Conservation (phyloP, 2,888 invertebrate species). For the Aleiodes leptofemur region DNA sequence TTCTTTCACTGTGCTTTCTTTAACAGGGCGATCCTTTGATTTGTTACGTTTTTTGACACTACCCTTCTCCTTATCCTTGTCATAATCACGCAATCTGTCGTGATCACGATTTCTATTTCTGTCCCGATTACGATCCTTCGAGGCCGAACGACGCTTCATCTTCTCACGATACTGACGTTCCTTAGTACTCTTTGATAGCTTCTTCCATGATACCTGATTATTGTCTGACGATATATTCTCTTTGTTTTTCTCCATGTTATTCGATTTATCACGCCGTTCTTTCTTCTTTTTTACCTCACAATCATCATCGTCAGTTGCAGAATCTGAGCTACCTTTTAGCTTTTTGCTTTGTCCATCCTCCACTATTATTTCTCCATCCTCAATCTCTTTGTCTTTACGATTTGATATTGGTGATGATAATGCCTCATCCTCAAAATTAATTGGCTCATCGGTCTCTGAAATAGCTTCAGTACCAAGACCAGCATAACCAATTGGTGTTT, state of each 20-base stretch:
- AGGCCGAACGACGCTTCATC: constrained; percentile 29
- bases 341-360: constrained; percentile 56
- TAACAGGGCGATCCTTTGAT: constrained; percentile 54
- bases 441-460: constrained; percentile 74
- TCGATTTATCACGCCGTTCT: constrained; percentile 77
- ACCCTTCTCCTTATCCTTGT: constrained; percentile 72
- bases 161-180: constrained; percentile 46
- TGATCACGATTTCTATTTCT: constrained; percentile 72
- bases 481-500: constrained; percentile 72
- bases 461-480: constrained; percentile 75
- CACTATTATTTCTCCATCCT: constrained; percentile 69
- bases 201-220: constrained; percentile 83
- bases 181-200: constrained; percentile 83
- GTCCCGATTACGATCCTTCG: constrained; percentile 85
- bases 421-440: constrained; percentile 72
- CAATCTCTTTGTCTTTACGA: constrained; percentile 74
- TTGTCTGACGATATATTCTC: constrained; percentile 76
- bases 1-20: constrained; percentile 63
- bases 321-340: constrained; percentile 65
- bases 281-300: constrained; percentile 75
- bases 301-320: constrained; percentile 61
- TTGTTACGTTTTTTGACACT: constrained; percentile 65
- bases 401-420: constrained; percentile 67
- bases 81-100: constrained; percentile 55
- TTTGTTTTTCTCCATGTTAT: constrained; percentile 73